Conservation (phyloP, 2,797 vertebrate species). For the Sebastes oblongus region DNA sequence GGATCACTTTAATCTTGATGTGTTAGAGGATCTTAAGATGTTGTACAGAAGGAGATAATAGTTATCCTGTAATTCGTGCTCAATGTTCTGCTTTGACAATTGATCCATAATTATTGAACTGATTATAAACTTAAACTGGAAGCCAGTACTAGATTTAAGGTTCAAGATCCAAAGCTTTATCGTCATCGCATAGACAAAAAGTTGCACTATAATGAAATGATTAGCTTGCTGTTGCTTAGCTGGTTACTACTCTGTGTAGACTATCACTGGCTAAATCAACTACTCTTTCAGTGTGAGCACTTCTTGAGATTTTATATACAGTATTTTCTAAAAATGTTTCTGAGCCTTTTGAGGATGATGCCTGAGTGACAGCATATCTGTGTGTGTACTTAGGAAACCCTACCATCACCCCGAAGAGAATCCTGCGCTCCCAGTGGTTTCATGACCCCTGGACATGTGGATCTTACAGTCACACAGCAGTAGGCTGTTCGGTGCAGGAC, state of each 20-base stretch:
- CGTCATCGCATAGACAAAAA: no score
- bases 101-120: background rate
- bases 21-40: background rate
- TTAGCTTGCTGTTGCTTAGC: no score
- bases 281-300: no score
- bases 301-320: no score
- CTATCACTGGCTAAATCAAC: no score
- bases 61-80: background rate
- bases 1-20: background rate
- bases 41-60: background rate
- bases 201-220: no score
- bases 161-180: no score
- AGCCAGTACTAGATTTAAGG: background rate
- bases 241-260: no score
- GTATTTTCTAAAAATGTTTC: background rate
- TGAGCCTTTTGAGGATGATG: background rate
- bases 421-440: no score
- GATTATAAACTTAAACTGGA: background rate
- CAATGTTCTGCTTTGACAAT: background rate
- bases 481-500: slow-evolving; percentile 86
- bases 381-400: slow-evolving; percentile 85
- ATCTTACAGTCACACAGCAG: slow-evolving; percentile 89
- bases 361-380: background rate
- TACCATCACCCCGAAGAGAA: background rate
- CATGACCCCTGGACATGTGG: slow-evolving; percentile 80